A percentile compares a stretch with the other conserved stretches of the same genome.
Conservation (phyloP, 2,888 invertebrate genomes). For the Synanthedon myopaeformis region DNA sequence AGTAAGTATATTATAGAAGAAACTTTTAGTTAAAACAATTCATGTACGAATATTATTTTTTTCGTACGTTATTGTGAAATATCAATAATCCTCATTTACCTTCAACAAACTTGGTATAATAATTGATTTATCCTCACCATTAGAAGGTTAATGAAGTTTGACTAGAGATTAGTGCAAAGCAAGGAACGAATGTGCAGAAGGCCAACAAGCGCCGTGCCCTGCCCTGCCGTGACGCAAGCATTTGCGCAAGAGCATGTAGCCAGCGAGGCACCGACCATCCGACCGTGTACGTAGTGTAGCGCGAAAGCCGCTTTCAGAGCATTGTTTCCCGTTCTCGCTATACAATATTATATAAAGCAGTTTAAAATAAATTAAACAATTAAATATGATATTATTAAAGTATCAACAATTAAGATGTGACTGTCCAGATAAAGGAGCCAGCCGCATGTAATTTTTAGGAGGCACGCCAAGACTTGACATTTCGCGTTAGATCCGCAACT, state of each 20-base stretch:
- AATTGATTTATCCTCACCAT: too few species aligned
- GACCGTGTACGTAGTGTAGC: constrained; percentile 2
- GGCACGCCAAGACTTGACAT: constrained; percentile 3
- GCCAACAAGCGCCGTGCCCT: neutral
- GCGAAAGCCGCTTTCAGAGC: constrained; percentile 7
- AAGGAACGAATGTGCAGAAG: neutral
- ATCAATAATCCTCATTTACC: too few species aligned
- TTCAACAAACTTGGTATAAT: too few species aligned
- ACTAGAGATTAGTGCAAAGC: neutral
- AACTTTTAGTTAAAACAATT: too few species aligned
- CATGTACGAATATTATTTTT: too few species aligned
- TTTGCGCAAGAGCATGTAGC: constrained; percentile 21
- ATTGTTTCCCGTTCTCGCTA: neutral
- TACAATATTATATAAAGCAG: too few species aligned
- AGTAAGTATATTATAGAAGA: too few species aligned
- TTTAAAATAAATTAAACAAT: too few species aligned
- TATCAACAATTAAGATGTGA: too few species aligned
- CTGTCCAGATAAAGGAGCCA: too few species aligned
- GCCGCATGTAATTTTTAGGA: neutral
- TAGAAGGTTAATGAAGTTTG: neutral
- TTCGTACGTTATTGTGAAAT: too few species aligned
- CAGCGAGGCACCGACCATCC: neutral
- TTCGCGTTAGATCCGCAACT: constrained; percentile 13
- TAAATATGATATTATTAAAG: too few species aligned
- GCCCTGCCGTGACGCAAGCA: constrained; percentile 1